These are phyloP conservation scores for Gymnogyps californianus DNA, from an alignment of 2,113 vertebrate genomes.

Conservation along the genomic window DNA sequence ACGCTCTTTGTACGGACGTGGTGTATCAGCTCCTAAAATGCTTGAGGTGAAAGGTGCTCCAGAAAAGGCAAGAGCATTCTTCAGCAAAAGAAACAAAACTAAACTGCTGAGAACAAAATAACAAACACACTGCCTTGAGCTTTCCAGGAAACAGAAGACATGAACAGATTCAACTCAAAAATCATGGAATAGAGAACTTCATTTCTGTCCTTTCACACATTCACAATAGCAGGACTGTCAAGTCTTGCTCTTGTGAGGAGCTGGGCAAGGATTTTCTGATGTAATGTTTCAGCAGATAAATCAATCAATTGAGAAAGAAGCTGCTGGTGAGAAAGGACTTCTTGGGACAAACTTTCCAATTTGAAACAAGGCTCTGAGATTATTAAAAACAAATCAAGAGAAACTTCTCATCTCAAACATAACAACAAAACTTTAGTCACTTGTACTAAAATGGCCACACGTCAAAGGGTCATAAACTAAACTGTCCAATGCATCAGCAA, in stretches of 20 bases:
- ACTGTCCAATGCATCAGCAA: not conserved
- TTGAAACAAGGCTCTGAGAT: not conserved
- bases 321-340: not conserved
- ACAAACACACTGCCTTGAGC: not conserved
- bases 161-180: not conserved
- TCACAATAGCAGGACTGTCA: not conserved
- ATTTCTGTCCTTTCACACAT: not conserved
- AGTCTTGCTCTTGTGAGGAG: not conserved
- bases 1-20: fast-evolving
- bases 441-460: not conserved
- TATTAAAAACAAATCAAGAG: not conserved
- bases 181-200: not conserved
- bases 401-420: not conserved
- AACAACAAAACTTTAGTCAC: not conserved
- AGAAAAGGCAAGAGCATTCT: not conserved
- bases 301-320: not conserved
- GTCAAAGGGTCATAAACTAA: not conserved
- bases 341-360: not conserved
- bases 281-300: not conserved
- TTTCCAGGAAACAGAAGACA: not conserved
- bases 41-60: not conserved
- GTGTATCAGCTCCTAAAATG: not conserved
- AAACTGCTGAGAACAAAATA: not conserved
- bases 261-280: not conserved
- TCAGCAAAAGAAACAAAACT: not conserved